Base-by-base conservation (phyloP, 2,797 vertebrate genomes). In the Poeciliopsis presidionis region DNA sequence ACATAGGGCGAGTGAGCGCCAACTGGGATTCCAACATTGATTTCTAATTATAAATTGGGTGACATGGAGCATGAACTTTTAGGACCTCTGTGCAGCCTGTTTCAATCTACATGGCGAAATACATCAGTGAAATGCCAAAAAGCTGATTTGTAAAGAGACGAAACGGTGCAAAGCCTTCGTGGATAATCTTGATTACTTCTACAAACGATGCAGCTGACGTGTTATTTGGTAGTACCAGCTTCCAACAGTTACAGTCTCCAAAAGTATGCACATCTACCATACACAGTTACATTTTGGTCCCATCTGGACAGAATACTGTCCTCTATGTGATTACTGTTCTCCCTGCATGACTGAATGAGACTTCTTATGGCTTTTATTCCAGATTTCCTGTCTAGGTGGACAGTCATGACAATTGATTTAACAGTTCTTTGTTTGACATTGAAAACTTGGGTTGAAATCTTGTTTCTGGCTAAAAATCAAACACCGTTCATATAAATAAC, bases 21-120 rank as follows among this genome's bases (percentile, higher is more conserved):
- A 75, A 45, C 47, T 30, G 72, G 47, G 72, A 73, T 43, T 61
- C 25, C 22, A 28, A 59, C 36, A 43, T 61, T 46, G 55, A 61
- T 61, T 75, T 59, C 39, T 75, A 45, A 45, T 61, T 46, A 45
- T 61, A 46, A 61, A 61, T 5, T 18, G 55, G 41, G 41, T 61
- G 55, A 73, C 43, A 33, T 61, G 55, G n/a, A 61, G 55, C 8
- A 43, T 75, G 73, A 59, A 75, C 73, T 5, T 59, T 61, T 43
- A 61, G 28, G 55, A 46, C 16, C 55, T 45, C 39, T 30, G 18
- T 33, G 51, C 16, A 7, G 11, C 22, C 8, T 14, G n/a, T 55
- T 39, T 25, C 12, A 55, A 41, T 28, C 22, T 45, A 45, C 67
- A 28, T 39, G 39, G 20, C 12, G 7, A 55, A 55, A 73, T 73